Base-by-base conservation (phyloP, 2,888 invertebrate genomes). In the Melikaiella ostensackeni region DNA sequence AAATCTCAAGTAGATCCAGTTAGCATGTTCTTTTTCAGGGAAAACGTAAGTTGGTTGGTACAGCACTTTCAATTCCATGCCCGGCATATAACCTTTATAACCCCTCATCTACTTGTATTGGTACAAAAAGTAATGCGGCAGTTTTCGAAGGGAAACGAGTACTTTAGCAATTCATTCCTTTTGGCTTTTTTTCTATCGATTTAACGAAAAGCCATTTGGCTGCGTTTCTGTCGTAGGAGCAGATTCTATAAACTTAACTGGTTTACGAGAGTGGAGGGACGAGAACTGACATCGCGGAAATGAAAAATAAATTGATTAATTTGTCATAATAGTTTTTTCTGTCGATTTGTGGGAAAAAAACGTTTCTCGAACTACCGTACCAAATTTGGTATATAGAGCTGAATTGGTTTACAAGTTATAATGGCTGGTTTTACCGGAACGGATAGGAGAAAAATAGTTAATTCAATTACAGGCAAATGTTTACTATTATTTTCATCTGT, bases 251-350 rank as follows among this genome's bases (percentile, higher is more conserved):
- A 27, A 61, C 50, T 50, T 50, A 50, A 11, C 50, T 50, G 7
- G n/a, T n/a, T 50, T 50, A 6, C 8, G 8, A 50, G 50, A 50
- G 50, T 50, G n/a, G n/a, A 50, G 13, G 19, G 50, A 13, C 19
- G 7, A 11, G 27, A 27, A 27, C 13, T 27, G 59, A 27, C 2
- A 4, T 59, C 4, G 8, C 24, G 21, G 27, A 59, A 59, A 59
- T 59, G 24, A 59, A 59, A 59, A 59, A 59, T 30, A 59, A 5
- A 27, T 24, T n/a, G 27, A 61, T 61, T 61, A 27, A 61, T 61
- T 30, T 30, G 30, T 30, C 30, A 30, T 30, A 3, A 4, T n/a
- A 30, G 30, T 30, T 30, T 30, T 30, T 30, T 30, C 30, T 30
- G 30, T 4, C 4, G 30, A 30, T 30, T 30, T n/a, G n/a, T n/a